Evolutionary conservation across 2,797 vertebrate genomes (phyloP).

Genomic region (Sebastes wilsoni): DNA sequence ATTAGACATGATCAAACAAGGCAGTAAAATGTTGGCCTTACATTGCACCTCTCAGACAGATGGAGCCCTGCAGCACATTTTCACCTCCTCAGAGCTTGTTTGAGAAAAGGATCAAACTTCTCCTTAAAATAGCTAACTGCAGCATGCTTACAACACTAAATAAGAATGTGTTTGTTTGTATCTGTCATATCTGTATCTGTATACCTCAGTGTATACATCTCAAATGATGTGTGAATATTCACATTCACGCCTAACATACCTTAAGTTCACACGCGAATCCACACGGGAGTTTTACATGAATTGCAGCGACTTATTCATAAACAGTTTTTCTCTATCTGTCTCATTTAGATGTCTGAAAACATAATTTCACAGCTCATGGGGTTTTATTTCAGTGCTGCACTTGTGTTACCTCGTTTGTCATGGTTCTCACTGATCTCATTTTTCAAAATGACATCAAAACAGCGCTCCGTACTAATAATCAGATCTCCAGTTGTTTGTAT

Average conservation of each 20-base stretch:
- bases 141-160: background rate
- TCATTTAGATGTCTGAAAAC: constrained; percentile 75
- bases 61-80: background rate
- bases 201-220: background rate
- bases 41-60: background rate
- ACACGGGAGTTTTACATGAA: constrained; percentile 27
- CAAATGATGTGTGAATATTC: constrained; percentile 29
- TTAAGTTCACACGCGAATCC: constrained; percentile 1
- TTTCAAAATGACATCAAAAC: constrained; percentile 68
- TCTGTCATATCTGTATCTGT: background rate
- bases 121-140: background rate
- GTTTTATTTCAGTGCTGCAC: constrained; percentile 67
- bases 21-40: background rate
- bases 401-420: constrained; percentile 66
- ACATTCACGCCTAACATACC: constrained; percentile 14
- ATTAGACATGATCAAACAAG: background rate
- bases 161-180: background rate
- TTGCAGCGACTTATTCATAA: constrained; percentile 38
- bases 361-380: constrained; percentile 75
- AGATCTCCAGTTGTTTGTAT: constrained; percentile 50
- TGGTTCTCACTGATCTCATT: constrained; percentile 64
- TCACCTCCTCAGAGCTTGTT: background rate
- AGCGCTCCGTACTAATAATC: constrained; percentile 39
- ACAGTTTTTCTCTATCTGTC: constrained; percentile 63
- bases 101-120: background rate